Base-by-base conservation (phyloP, 2,888 invertebrate genomes). In the Micropterix aruncella region DNA sequence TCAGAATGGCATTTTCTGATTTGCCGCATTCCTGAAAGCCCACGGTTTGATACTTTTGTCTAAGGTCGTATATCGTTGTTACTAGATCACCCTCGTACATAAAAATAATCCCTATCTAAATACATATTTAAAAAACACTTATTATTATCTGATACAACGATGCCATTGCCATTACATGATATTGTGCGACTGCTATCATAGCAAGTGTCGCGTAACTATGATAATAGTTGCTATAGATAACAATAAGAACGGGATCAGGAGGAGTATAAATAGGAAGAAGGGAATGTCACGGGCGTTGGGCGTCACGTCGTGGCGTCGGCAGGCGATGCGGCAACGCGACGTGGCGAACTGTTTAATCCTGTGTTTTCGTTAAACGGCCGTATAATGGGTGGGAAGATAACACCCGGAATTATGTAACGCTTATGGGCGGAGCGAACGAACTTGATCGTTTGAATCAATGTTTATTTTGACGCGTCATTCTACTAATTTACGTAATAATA, bases 281-380 rank as follows among this genome's bases (percentile, higher is more conserved):
- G 12, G 27, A 27, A 27, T 5, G 27, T n/a, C n/a, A n/a, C 27
- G 27, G 27, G 27, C 27, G 27, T 12, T 27, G 27, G 27, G 27
- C 27, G 27, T 12, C 12, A 12, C 27, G 27, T 27, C 27, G 27
- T 12, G 27, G 27, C 7, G 5, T 27, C 7, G 27, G 27, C 27
- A 12, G 27, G 27, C 27, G 7, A 12, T 5, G 27, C 27, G 27
- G 12, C 37, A 18, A 3, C 19, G 46, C 44, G 39, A 44, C 27
- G 42, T 42, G 45, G 40, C 46, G 46, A 40, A 45, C 41, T 44
- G 42, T 47, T 47, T 50, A 50, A 50, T 50, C 50, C 50, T 44
- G 47, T 48, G 50, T 50, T 50, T 50, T 50, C 50, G 50, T 47
- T 49, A 48, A 50, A 50, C 48, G 50, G 50, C 40, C 50, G 50